Conservation (phyloP, 2,113 vertebrate species). For the Acinonyx jubatus region DNA sequence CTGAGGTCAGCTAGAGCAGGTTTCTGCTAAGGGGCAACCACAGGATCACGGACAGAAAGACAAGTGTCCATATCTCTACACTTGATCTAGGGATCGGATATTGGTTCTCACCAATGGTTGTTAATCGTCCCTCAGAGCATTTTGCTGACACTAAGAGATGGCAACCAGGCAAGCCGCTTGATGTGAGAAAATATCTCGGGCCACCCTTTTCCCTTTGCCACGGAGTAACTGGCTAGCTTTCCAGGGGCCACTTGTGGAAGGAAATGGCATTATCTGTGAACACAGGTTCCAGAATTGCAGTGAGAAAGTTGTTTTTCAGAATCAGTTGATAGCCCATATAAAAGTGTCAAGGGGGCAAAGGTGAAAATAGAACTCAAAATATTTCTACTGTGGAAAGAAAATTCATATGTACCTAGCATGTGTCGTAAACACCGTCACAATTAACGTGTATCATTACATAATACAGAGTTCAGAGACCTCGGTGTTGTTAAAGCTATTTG, state of each 20-base stretch:
- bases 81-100: background rate
- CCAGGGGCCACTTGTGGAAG: background rate
- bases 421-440: background rate
- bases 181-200: background rate
- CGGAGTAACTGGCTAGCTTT: background rate
- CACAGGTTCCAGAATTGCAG: background rate
- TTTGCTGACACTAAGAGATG: background rate
- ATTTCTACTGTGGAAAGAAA: background rate
- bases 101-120: background rate
- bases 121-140: background rate
- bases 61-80: background rate
- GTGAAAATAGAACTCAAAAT: constrained; percentile 21
- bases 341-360: background rate
- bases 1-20: background rate
- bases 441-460: background rate
- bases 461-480: background rate
- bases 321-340: background rate
- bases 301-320: constrained; percentile 2
- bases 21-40: background rate
- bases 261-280: background rate
- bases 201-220: background rate
- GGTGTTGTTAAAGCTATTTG: background rate
- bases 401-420: background rate
- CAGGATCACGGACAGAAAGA: background rate
- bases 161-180: background rate